These are phyloP conservation scores for Silurus aristotelis DNA, from an alignment of 2,797 vertebrate species.

Conservation along the genomic window DNA sequence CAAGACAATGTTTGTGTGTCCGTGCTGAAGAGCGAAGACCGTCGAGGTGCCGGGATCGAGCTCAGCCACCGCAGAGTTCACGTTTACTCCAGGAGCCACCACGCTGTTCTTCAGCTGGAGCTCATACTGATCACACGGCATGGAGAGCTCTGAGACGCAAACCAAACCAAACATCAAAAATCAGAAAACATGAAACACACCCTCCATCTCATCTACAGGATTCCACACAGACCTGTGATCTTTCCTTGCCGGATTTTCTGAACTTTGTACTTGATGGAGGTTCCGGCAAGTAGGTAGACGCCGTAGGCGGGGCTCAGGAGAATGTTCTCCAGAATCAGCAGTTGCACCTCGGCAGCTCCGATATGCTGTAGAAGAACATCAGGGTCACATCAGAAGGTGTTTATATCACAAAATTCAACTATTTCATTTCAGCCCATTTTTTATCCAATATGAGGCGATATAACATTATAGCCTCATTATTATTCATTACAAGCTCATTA, in stretches of 20 bases:
- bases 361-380: conserved; percentile 78
- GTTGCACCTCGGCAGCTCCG: conserved; percentile 86
- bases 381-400: neutral
- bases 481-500: neutral
- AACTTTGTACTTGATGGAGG: conserved; percentile 87
- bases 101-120: conserved; percentile 87
- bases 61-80: conserved; percentile 70
- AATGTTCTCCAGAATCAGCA: conserved; percentile 96
- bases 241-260: conserved; percentile 93
- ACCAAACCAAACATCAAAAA: neutral
- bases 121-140: conserved; percentile 95
- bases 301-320: conserved; percentile 88
- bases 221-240: conserved; percentile 81
- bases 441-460: neutral
- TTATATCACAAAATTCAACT: no score
- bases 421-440: no score
- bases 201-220: neutral
- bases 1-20: conserved; percentile 77
- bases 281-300: conserved; percentile 88
- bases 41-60: conserved; percentile 77
- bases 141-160: conserved; percentile 78
- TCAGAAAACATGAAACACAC: neutral
- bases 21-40: conserved; percentile 69
- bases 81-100: conserved; percentile 67
- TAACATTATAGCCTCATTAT: neutral